phyloP scores from a whole-genome alignment of 1,140 invertebrate species.

The Drosophila orena region DNA sequence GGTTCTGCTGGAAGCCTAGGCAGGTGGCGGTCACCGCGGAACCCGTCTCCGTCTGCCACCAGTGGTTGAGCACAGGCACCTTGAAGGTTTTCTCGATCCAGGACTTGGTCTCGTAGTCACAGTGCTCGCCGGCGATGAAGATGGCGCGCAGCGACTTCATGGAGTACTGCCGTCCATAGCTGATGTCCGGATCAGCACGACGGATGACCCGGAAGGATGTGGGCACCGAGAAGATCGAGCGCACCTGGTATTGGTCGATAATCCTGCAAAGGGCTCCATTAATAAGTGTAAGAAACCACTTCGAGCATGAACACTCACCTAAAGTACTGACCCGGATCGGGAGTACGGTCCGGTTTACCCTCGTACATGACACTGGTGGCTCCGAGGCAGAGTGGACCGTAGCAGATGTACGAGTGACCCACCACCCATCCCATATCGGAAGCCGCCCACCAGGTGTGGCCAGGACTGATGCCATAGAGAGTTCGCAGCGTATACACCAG shows the following conservation, averaged over 20 bases:
- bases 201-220: conserved; percentile 93
- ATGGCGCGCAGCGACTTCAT: conserved; percentile 91
- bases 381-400: conserved; percentile 93
- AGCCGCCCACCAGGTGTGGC: conserved; percentile 96
- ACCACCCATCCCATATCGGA: conserved; percentile 97
- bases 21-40: conserved; percentile 94
- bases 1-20: conserved; percentile 89
- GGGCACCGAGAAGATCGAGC: conserved; percentile 94
- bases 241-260: conserved; percentile 94
- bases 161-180: conserved; percentile 89
- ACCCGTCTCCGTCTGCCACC: conserved; percentile 98
- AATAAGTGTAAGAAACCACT: not conserved
- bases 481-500: conserved; percentile 93
- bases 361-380: conserved; percentile 96
- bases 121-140: conserved; percentile 97
- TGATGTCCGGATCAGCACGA: conserved; percentile 89
- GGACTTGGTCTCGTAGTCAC: conserved; percentile 94
- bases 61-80: conserved; percentile 95
- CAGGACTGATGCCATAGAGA: conserved; percentile 92
- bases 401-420: conserved; percentile 97
- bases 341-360: conserved; percentile 97
- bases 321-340: conserved; percentile 93
- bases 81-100: conserved; percentile 94
- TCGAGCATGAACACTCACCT: conserved; percentile 39
- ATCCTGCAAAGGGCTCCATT: conserved; percentile 87